Evolutionary conservation across 1,140 invertebrate species (phyloP).

Genomic region (Calycopis cecrops): DNA sequence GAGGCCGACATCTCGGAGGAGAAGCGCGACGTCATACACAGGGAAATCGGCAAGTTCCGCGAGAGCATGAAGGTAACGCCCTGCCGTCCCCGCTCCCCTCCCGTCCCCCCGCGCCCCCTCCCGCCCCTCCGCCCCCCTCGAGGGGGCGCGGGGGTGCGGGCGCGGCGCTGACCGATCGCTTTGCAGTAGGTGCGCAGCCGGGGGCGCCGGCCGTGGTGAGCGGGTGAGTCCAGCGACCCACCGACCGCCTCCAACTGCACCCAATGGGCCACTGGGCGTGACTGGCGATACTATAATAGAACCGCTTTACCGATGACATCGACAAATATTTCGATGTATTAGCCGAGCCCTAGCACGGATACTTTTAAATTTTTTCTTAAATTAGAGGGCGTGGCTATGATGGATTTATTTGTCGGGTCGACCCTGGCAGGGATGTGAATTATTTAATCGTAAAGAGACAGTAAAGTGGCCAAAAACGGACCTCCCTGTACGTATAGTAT

Average conservation of each 20-base stretch:
- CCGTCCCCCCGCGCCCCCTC: background rate
- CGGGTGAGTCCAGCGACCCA: constrained; percentile 7
- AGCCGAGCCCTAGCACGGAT: too few relatives aligned
- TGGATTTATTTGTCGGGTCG: too few relatives aligned
- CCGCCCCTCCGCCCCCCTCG: background rate
- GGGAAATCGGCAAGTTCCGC: constrained; percentile 97
- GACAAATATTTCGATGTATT: too few relatives aligned
- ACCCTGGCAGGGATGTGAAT: too few relatives aligned
- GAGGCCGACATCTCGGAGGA: constrained; percentile 96
- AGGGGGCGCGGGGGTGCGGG: background rate
- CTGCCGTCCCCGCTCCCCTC: constrained; percentile 12
- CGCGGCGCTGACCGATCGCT: constrained; percentile 17
- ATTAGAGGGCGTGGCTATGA: too few relatives aligned
- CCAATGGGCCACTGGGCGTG: background rate
- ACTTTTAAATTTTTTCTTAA: too few relatives aligned
- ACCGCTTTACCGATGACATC: too few relatives aligned
- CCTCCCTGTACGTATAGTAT: too few relatives aligned
- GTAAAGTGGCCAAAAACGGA: too few relatives aligned
- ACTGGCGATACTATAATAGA: background rate
- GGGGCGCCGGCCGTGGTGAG: constrained; percentile 10
- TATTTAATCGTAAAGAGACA: too few relatives aligned
- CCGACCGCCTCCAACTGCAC: background rate
- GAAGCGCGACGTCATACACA: constrained; percentile 95
- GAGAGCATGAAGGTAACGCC: constrained; percentile 95
- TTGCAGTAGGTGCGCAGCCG: constrained; percentile 21